Evolutionary conservation across 2,888 invertebrate genomes (phyloP).

Genomic region (Pterostichus niger): DNA sequence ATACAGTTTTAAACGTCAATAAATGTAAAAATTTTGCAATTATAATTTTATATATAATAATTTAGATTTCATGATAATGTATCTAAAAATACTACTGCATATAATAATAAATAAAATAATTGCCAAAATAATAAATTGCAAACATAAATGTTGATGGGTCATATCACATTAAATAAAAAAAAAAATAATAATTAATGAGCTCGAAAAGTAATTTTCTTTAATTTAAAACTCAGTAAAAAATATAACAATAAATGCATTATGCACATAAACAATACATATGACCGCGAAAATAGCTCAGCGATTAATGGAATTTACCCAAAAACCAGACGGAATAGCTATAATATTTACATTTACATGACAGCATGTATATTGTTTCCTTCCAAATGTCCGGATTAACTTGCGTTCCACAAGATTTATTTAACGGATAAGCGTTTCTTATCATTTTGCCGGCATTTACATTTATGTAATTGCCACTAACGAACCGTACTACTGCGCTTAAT

Average conservation of each 20-base stretch:
- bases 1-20: no score
- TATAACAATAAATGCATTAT: conserved; percentile 45
- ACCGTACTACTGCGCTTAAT: conserved; percentile 55
- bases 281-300: conserved; percentile 36
- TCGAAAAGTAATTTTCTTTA: neutral
- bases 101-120: conserved; percentile 34
- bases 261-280: conserved; percentile 21
- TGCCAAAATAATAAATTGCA: conserved; percentile 31
- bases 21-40: neutral
- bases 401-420: conserved; percentile 60
- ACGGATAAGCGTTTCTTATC: conserved; percentile 58
- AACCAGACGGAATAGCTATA: conserved; percentile 52
- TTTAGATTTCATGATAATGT: neutral
- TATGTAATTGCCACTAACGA: conserved; percentile 60
- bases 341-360: conserved; percentile 65
- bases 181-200: conserved; percentile 37
- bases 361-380: conserved; percentile 58
- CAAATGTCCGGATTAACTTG: conserved; percentile 17
- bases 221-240: conserved; percentile 25
- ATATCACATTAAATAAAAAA: conserved; percentile 40
- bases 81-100: conserved; percentile 8
- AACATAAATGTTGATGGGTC: conserved; percentile 50
- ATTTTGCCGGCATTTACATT: conserved; percentile 54
- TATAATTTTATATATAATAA: neutral
- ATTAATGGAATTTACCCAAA: conserved; percentile 52